phyloP scores from a whole-genome alignment of 1,140 invertebrate species.

The Eueides isabella region DNA sequence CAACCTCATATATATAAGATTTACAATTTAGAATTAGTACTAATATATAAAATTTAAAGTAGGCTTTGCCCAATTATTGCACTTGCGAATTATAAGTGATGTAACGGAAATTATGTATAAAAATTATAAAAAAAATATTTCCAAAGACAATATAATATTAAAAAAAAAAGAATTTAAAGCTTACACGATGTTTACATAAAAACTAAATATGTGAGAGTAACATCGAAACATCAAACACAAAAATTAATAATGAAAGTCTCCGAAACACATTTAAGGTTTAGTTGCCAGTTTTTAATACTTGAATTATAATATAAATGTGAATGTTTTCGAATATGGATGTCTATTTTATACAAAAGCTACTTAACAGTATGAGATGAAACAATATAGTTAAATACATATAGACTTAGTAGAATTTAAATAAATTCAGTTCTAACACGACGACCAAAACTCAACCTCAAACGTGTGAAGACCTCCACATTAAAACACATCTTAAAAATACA shows the following conservation, averaged over 20 bases:
- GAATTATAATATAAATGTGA: too few relatives aligned
- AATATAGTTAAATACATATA: too few relatives aligned
- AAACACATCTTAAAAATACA: background rate
- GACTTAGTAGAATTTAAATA: too few relatives aligned
- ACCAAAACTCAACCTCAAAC: background rate
- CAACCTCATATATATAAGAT: constrained; percentile 48
- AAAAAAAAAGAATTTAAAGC: constrained; percentile 26
- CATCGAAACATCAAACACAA: background rate
- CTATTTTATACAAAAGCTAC: too few relatives aligned
- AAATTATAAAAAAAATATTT: background rate
- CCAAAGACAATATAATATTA: constrained; percentile 12
- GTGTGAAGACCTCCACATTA: background rate
- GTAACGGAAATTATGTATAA: constrained; percentile 12
- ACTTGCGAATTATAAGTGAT: constrained; percentile 61
- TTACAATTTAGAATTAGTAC: constrained; percentile 72
- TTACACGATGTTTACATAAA: background rate
- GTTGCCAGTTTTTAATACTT: background rate
- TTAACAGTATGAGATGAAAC: too few relatives aligned
- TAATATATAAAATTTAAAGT: constrained; percentile 75
- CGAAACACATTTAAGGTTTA: background rate
- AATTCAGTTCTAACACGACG: too few relatives aligned
- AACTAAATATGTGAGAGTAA: constrained; percentile 1
- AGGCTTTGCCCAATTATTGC: constrained; percentile 81
- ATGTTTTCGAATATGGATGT: too few relatives aligned
- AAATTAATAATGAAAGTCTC: background rate